phyloP scores from a whole-genome alignment of 2,797 vertebrate genomes.

The Rhabdophis nuchalis region DNA sequence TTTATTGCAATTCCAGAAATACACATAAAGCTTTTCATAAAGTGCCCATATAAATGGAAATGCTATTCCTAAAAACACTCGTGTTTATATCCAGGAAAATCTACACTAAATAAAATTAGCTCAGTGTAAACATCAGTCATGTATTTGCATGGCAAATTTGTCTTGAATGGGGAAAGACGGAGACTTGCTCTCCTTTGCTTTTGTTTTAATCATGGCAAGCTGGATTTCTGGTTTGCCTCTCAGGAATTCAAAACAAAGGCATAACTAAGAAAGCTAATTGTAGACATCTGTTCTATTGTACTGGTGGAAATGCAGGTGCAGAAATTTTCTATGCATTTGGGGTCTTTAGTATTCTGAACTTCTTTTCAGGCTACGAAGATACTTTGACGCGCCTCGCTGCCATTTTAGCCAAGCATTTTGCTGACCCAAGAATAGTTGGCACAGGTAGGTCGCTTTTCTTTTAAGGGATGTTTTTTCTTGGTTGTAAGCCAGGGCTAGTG shows the following conservation, averaged over 20 bases:
- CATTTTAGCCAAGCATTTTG: slow-evolving; percentile 95
- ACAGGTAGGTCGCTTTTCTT: slow-evolving; percentile 76
- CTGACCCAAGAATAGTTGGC: slow-evolving; percentile 90
- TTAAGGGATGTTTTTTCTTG: not conserved
- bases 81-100: not conserved
- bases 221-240: not conserved
- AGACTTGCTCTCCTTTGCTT: not conserved
- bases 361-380: slow-evolving; percentile 85
- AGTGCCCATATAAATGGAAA: not conserved
- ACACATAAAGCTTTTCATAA: not conserved
- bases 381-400: slow-evolving; percentile 89
- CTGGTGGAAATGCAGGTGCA: not conserved
- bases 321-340: not conserved
- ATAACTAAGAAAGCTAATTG: not conserved
- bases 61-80: not conserved
- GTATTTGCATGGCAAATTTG: not conserved
- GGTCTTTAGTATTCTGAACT: not conserved
- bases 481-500: not conserved
- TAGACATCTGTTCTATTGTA: not conserved
- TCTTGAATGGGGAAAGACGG: not conserved
- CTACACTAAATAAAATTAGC: not conserved
- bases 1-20: not conserved
- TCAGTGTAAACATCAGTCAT: not conserved
- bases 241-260: not conserved
- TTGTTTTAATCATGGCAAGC: not conserved